A percentile compares a stretch with the other conserved stretches of the same genome.
Conservation (phyloP, 2,113 vertebrate genomes). For the Stigmatopora argus region DNA sequence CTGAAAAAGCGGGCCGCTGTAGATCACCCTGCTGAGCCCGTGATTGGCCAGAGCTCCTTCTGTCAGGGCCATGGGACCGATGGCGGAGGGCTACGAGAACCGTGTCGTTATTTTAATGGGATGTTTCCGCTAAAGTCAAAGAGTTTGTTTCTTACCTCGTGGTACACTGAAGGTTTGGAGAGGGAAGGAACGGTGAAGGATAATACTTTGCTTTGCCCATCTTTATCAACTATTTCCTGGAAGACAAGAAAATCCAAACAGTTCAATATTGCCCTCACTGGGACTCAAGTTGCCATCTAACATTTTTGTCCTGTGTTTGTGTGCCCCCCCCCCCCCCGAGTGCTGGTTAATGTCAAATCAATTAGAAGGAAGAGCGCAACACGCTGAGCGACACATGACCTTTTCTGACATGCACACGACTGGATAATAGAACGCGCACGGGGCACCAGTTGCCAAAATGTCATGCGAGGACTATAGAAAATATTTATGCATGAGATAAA, state of each 20-base stretch:
- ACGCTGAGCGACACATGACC: slow-evolving; percentile 62
- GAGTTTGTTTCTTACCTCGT: slow-evolving; percentile 78
- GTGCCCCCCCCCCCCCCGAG: slow-evolving; percentile 31
- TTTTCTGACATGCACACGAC: slow-evolving; percentile 63
- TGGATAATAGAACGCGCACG: slow-evolving; percentile 17
- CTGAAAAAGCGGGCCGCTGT: slow-evolving; percentile 93
- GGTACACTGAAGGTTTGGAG: slow-evolving; percentile 94
- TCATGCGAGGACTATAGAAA: no score
- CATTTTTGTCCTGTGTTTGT: slow-evolving; percentile 21
- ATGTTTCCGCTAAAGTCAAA: background rate
- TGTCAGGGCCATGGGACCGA: slow-evolving; percentile 92
- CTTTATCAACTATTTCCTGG: slow-evolving; percentile 96
- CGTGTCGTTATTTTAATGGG: background rate
- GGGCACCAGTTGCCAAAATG: background rate
- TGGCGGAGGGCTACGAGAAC: slow-evolving; percentile 81
- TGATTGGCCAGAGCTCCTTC: slow-evolving; percentile 94
- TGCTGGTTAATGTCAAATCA: slow-evolving; percentile 58
- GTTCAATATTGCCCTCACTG: background rate
- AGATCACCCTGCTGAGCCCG: slow-evolving; percentile 87
- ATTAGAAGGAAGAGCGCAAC: slow-evolving; percentile 45
- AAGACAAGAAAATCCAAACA: slow-evolving; percentile 33
- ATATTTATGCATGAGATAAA: no score
- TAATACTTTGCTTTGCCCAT: slow-evolving; percentile 89
- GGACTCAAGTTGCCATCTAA: no score
- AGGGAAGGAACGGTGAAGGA: slow-evolving; percentile 95